Percentiles rank a stretch among this genome's conserved stretches.
Conservation (phyloP, 2,113 vertebrate species). For the Actenoides hombroni region DNA sequence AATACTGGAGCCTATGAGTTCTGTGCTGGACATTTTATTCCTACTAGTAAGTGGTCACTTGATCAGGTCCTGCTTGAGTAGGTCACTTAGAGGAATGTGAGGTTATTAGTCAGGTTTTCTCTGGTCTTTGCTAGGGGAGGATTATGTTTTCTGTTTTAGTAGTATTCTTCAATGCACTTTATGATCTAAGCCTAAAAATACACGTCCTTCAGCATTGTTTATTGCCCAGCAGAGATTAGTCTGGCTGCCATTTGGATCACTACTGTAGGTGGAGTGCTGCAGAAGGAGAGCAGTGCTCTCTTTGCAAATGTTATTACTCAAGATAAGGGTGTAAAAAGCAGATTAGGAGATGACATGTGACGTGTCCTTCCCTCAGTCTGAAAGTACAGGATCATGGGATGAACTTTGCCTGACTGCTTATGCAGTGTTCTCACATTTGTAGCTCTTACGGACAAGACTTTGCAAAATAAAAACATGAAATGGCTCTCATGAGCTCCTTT, state of each 20-base stretch:
- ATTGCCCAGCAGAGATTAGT: conserved; percentile 8
- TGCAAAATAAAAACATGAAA: not conserved
- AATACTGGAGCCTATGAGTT: not conserved
- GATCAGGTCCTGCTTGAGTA: not conserved
- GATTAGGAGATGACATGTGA: conserved; percentile 49
- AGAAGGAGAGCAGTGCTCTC: conserved; percentile 25
- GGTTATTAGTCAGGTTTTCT: not conserved
- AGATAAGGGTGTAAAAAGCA: conserved; percentile 60
- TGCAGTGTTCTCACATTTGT: not conserved
- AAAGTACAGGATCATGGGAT: conserved; percentile 66
- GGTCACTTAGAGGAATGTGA: not conserved
- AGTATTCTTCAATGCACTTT: not conserved
- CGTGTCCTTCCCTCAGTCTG: conserved; percentile 46
- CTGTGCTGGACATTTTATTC: not conserved
- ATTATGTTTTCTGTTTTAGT: not conserved
- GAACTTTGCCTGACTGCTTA: conserved; percentile 28
- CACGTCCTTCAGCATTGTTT: not conserved
- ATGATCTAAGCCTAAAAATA: not conserved
- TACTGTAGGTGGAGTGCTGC: conserved; percentile 25
- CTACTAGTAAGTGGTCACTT: not conserved
- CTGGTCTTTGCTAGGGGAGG: not conserved
- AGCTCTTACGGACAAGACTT: not conserved
- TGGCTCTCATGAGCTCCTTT: conserved; percentile 74
- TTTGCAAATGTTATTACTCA: conserved; percentile 64
- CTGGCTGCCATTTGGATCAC: not conserved